A percentile compares a stretch with the other conserved stretches of the same genome.
phyloP scores from a whole-genome alignment of 2,113 vertebrate genomes.

The Anoura caudifer region DNA sequence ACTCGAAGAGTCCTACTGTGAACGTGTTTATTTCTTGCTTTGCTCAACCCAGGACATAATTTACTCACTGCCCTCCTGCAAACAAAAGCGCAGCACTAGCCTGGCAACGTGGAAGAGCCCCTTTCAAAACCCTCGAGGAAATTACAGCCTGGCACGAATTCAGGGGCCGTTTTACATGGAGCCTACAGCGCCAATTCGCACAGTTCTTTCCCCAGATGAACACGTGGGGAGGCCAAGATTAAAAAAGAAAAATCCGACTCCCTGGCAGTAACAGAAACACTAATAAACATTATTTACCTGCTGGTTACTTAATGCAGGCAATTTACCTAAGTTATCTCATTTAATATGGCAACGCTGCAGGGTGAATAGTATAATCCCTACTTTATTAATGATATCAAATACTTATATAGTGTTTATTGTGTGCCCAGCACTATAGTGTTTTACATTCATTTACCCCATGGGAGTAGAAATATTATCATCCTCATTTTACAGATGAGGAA shows the following conservation, averaged over 20 bases:
- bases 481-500: not conserved
- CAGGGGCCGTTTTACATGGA: not conserved
- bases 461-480: not conserved
- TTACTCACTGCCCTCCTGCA: not conserved
- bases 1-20: conserved; percentile 50
- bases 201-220: not conserved
- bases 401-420: not conserved
- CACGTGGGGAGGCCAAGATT: not conserved
- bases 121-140: not conserved
- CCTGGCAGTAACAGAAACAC: not conserved
- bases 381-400: not conserved
- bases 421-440: not conserved
- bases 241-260: not conserved
- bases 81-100: not conserved
- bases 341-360: not conserved
- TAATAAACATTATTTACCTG: not conserved
- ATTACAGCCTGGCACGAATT: not conserved
- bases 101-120: not conserved
- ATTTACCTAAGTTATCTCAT: not conserved
- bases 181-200: not conserved
- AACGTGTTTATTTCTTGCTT: conserved; percentile 49
- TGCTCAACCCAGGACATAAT: conserved; percentile 9
- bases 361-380: not conserved
- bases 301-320: not conserved
- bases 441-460: not conserved